phyloP scores from a whole-genome alignment of 2,797 vertebrate genomes.

The Paramormyrops hopkinsi region DNA sequence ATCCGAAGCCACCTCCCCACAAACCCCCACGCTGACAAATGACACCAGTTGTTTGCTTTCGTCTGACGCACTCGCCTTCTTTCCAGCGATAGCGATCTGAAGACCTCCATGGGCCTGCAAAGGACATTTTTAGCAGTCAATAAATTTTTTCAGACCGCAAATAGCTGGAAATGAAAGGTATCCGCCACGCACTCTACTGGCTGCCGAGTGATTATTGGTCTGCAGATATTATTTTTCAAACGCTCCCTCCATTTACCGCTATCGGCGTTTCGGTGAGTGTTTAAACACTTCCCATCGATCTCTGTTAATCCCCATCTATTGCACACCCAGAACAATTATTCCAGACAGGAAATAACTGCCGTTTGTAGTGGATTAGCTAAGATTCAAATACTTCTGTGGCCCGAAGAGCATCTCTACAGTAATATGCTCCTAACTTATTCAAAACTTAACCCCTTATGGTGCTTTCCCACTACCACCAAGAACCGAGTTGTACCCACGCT shows the following conservation, averaged over 20 bases:
- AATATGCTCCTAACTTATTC: not conserved
- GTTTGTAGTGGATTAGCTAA: not conserved
- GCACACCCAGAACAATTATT: not conserved
- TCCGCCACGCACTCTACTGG: not conserved
- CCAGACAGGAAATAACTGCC: not conserved
- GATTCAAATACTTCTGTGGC: not conserved
- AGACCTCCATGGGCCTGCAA: not conserved
- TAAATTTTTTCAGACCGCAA: not conserved
- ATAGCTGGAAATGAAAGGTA: not conserved
- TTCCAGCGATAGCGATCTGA: not conserved
- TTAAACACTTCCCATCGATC: constrained; percentile 1
- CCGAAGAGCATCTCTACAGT: not conserved
- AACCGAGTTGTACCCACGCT: not conserved
- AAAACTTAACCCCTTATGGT: not conserved
- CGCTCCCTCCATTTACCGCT: not conserved
- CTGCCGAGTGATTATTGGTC: not conserved
- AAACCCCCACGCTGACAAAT: not conserved
- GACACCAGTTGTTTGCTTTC: not conserved
- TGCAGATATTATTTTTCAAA: not conserved
- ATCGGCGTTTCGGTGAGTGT: not conserved
- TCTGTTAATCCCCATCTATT: not conserved
- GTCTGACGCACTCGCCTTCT: not conserved
- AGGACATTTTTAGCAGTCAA: not conserved
- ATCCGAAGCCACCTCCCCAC: not conserved
- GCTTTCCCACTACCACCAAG: not conserved